A percentile compares a stretch with the other conserved stretches of the same genome.
Evolutionary conservation across 2,888 invertebrate genomes (phyloP).

Genomic region (Nomada flava): DNA sequence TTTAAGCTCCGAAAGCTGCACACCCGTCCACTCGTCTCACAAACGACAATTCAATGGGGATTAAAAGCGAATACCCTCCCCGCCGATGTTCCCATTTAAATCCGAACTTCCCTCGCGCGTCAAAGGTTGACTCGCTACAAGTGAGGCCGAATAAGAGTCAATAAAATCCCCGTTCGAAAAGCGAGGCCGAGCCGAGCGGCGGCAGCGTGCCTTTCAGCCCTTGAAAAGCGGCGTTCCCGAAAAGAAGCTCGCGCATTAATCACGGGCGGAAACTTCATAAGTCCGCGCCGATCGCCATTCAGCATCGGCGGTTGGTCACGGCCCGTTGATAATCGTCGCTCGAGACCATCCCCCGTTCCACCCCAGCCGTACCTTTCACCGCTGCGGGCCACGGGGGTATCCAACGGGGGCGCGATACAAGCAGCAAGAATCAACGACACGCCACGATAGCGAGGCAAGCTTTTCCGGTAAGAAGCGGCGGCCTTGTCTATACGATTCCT

Average conservation of each 20-base stretch:
- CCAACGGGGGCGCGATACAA: constrained; percentile 25
- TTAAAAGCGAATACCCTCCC: not conserved
- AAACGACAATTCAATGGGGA: not conserved
- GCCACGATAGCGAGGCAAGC: constrained; percentile 34
- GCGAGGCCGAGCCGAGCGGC: not conserved
- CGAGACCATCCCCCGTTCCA: constrained; percentile 9
- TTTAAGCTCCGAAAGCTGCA: too few relatives aligned
- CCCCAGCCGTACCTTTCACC: constrained; percentile 10
- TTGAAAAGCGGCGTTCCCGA: constrained; percentile 6
- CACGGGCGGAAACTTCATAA: constrained; percentile 41
- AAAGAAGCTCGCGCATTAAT: constrained; percentile 54
- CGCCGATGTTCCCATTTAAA: not conserved
- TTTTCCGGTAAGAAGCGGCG: constrained; percentile 33
- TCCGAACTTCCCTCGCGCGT: not conserved
- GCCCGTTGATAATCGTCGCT: constrained; percentile 35
- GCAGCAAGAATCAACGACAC: constrained; percentile 49
- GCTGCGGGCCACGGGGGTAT: constrained; percentile 9
- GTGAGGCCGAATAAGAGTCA: constrained; percentile 10
- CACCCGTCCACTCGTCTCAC: not conserved
- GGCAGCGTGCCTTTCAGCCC: constrained; percentile 14
- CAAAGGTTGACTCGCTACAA: constrained; percentile 24
- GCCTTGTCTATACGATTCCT: constrained; percentile 28
- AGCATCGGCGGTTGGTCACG: constrained; percentile 2
- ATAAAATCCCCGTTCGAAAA: constrained; percentile 26
- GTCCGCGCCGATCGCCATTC: constrained; percentile 24